phyloP scores from a whole-genome alignment of 2,888 invertebrate species.

The Meghimatium bilineatum region DNA sequence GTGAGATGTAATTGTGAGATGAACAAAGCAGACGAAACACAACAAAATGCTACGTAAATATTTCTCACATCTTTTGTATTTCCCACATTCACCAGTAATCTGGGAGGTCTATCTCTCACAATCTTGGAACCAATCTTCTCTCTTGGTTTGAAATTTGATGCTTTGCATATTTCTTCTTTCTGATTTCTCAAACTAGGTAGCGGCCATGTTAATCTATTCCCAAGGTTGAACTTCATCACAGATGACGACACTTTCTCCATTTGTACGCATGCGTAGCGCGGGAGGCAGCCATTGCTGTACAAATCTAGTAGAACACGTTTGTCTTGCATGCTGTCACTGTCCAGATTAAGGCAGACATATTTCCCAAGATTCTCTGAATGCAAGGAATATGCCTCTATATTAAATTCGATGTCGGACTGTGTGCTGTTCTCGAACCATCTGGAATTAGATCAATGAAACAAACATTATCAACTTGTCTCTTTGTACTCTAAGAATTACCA shows the following conservation, averaged over 20 bases:
- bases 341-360: conserved; percentile 54
- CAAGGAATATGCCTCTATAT: conserved; percentile 51
- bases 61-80: conserved; percentile 39
- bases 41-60: no score
- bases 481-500: no score
- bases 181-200: conserved; percentile 54
- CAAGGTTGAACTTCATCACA: conserved; percentile 63
- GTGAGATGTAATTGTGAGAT: no score
- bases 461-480: no score
- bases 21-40: no score
- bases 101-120: conserved; percentile 39
- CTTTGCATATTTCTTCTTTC: conserved; percentile 59
- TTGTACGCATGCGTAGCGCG: conserved; percentile 68
- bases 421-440: conserved; percentile 58
- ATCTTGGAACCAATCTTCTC: conserved; percentile 10
- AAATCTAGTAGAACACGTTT: conserved; percentile 59
- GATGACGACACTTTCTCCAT: conserved; percentile 61
- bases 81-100: conserved; percentile 51
- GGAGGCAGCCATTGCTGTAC: conserved; percentile 69
- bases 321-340: conserved; percentile 44
- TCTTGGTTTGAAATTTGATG: conserved; percentile 53
- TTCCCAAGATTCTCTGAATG: conserved; percentile 43
- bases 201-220: conserved; percentile 66
- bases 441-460: background rate
- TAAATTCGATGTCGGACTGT: conserved; percentile 43